Percentiles rank a stretch among this genome's conserved stretches.
Evolutionary conservation across 2,888 invertebrate species (phyloP).

Genomic region (Lacanobia oleracea): DNA sequence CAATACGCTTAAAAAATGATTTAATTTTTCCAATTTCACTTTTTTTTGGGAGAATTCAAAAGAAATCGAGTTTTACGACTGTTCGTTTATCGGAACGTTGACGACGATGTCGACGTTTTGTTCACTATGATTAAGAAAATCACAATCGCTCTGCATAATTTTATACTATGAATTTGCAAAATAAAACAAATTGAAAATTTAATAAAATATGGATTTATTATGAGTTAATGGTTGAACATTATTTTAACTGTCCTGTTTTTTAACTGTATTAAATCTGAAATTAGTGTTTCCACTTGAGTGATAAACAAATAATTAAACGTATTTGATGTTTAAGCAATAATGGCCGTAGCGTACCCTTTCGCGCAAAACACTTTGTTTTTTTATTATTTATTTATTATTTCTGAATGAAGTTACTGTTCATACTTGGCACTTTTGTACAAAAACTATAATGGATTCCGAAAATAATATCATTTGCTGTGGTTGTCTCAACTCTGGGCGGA

Average conservation of each 20-base stretch:
- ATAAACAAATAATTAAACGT: constrained; percentile 49
- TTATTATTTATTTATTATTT: constrained; percentile 52
- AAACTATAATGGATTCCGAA: constrained; percentile 61
- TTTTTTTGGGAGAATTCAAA: neutral
- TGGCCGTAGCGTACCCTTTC: constrained; percentile 50
- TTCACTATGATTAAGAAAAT: neutral
- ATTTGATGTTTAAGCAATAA: constrained; percentile 47
- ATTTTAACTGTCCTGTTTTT: neutral
- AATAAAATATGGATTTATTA: too few relatives aligned
- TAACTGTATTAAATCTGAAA: neutral
- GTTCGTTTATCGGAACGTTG: constrained; percentile 8
- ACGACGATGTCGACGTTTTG: constrained; percentile 16
- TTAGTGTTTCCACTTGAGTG: neutral
- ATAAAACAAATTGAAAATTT: too few relatives aligned
- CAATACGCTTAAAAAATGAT: neutral
- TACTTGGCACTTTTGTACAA: neutral
- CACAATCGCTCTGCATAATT: neutral
- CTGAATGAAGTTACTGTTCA: constrained; percentile 52
- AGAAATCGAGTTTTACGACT: too few relatives aligned
- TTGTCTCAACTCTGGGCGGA: constrained; percentile 77
- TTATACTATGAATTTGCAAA: too few relatives aligned
- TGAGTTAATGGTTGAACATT: too few relatives aligned
- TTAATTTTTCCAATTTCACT: neutral
- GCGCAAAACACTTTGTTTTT: constrained; percentile 48
- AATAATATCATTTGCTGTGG: constrained; percentile 73